A percentile compares a stretch with the other conserved stretches of the same genome.
phyloP scores from a whole-genome alignment of 2,797 vertebrate genomes.

The Pipistrellus pipistrellus region DNA sequence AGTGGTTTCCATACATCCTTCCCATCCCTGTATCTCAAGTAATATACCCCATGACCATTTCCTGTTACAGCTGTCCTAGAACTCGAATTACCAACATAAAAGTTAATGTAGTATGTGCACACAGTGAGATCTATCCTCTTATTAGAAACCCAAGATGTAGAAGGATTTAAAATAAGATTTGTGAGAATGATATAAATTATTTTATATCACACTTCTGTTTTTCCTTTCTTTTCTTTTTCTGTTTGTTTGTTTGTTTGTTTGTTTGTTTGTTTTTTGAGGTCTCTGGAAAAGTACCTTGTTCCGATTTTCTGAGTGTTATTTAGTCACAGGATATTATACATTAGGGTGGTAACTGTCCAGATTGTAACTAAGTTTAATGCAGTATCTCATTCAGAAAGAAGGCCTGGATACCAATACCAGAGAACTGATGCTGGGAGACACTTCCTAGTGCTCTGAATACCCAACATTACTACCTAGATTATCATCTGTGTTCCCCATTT shows the following conservation, averaged over 20 bases:
- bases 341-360: background rate
- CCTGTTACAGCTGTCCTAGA: background rate
- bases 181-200: background rate
- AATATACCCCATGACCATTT: background rate
- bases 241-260: background rate
- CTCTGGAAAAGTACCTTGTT: constrained; percentile 45
- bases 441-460: background rate
- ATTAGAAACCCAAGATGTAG: constrained; percentile 17
- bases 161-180: constrained; percentile 39
- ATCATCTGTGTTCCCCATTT: background rate
- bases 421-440: constrained; percentile 16
- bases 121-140: background rate
- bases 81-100: background rate
- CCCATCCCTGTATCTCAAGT: background rate
- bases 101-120: background rate
- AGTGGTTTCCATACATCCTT: background rate
- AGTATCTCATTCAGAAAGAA: constrained; percentile 46
- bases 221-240: background rate
- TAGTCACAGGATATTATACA: constrained; percentile 56
- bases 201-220: background rate
- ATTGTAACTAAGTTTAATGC: background rate
- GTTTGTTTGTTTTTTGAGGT: no score
- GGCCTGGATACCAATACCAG: background rate
- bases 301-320: background rate
- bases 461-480: background rate